phyloP scores from a whole-genome alignment of 2,113 vertebrate genomes.

The Apteryx owenii region DNA sequence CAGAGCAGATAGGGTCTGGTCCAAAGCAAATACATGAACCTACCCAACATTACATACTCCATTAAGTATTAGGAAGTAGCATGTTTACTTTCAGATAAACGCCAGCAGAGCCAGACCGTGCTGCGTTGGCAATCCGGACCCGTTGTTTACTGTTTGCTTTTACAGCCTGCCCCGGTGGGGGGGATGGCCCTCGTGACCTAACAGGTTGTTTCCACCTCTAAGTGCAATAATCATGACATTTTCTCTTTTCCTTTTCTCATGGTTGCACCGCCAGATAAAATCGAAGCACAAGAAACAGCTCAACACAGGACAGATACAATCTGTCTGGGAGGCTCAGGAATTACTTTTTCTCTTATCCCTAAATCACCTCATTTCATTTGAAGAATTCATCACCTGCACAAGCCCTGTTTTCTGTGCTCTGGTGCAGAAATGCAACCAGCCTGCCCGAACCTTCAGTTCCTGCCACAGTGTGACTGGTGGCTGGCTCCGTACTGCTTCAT shows the following conservation, averaged over 20 bases:
- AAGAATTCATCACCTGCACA: background rate
- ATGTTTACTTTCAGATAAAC: slow-evolving; percentile 22
- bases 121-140: background rate
- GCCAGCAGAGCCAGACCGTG: background rate
- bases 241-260: background rate
- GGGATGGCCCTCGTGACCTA: background rate
- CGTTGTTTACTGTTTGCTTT: background rate
- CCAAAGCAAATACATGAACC: slow-evolving; percentile 54
- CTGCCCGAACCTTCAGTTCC: background rate
- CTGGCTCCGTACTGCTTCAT: background rate
- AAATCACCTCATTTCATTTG: background rate
- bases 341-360: background rate
- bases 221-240: background rate
- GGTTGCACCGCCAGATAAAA: slow-evolving; percentile 1
- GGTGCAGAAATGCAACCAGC: background rate
- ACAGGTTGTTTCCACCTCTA: background rate
- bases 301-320: background rate
- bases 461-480: background rate
- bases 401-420: background rate
- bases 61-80: slow-evolving; percentile 30
- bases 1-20: slow-evolving; percentile 6
- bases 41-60: slow-evolving; percentile 28
- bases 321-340: background rate
- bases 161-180: background rate
- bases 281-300: background rate